Conservation (phyloP, 2,797 vertebrate genomes). For the Hoplostethus mediterraneus region DNA sequence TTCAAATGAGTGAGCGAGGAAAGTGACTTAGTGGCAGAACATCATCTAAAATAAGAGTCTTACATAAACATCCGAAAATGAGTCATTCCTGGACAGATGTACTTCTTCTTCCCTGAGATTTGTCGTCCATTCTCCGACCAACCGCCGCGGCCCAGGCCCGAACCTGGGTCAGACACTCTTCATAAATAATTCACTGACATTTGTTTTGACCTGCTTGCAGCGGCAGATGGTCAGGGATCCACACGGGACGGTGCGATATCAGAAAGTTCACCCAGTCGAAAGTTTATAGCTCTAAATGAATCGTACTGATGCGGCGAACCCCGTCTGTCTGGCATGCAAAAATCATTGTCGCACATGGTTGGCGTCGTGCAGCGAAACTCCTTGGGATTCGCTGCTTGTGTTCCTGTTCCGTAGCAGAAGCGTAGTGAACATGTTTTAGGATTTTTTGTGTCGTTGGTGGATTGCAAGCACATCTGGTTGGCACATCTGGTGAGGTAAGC, state of each 20-base stretch:
- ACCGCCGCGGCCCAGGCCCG: slow-evolving; percentile 35
- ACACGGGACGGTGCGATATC: neutral
- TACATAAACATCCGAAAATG: slow-evolving; percentile 55
- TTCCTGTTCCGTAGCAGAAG: no score
- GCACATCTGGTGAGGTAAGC: no score
- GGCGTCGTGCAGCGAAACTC: no score
- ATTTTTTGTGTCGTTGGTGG: no score
- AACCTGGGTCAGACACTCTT: slow-evolving; percentile 29
- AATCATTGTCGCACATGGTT: no score
- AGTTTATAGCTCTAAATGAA: no score
- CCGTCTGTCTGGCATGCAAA: no score
- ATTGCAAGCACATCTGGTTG: no score
- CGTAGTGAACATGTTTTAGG: no score
- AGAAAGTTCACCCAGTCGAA: neutral
- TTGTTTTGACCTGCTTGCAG: slow-evolving; percentile 30
- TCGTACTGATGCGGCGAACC: no score
- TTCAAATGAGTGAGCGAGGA: slow-evolving; percentile 36
- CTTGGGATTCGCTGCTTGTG: no score
- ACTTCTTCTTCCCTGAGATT: slow-evolving; percentile 48
- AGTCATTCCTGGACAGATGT: slow-evolving; percentile 55
- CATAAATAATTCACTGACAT: slow-evolving; percentile 33
- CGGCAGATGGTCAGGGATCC: slow-evolving; percentile 4
- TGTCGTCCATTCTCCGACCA: slow-evolving; percentile 29
- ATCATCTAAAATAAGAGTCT: slow-evolving; percentile 46
- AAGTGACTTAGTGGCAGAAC: slow-evolving; percentile 16